Evolutionary conservation across 1,140 invertebrate species (phyloP), one percentile per base, ranked within the genome.

Genomic region (Eriocheir sinensis): DNA sequence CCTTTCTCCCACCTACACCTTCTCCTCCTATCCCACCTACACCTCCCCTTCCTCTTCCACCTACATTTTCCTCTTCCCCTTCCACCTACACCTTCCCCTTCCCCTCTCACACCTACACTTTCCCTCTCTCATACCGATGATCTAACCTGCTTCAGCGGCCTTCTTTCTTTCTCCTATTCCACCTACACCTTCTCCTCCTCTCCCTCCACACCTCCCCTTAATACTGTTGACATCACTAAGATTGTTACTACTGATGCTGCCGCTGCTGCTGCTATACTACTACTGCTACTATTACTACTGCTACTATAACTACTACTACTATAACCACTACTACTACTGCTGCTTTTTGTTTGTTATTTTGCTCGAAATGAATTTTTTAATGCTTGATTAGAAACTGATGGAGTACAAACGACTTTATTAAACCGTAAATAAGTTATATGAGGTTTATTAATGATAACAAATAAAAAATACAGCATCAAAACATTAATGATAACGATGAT

Each of bases 31-130:
- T 86, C 30, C 40, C 32, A 34, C 1, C 40, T 27, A 1, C 34
- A 34, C 83, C 40, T 38, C 12, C 81, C 2, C 81, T 17, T 38
- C 30, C 48, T 53, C 21, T 53, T 53, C 21, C n/a, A n/a, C n/a
- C n/a, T n/a, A n/a, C n/a, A n/a, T 53, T 53, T 9, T 53, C 48
- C 1, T 17, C 48, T 53, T 53, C 21, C n/a, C n/a, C 48, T 53
- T 53, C 48, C 0, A 53, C 48, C 48, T 53, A 6, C 21, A 72
- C 27, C n/a, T n/a, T 21, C 60, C 27, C 60, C 27, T n/a, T 60
- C 27, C 53, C 27, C 53, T 60, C 89, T 90, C 89, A n/a, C 89
- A 53, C 44, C 53, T 32, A 4, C 89, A 53, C 89, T 90, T 15
- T 53, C 27, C 27, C 40, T 90, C 89, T 48, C 40, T 48, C 89